Base-by-base conservation (phyloP, 2,113 vertebrate genomes). In the Otolemur garnettii region DNA sequence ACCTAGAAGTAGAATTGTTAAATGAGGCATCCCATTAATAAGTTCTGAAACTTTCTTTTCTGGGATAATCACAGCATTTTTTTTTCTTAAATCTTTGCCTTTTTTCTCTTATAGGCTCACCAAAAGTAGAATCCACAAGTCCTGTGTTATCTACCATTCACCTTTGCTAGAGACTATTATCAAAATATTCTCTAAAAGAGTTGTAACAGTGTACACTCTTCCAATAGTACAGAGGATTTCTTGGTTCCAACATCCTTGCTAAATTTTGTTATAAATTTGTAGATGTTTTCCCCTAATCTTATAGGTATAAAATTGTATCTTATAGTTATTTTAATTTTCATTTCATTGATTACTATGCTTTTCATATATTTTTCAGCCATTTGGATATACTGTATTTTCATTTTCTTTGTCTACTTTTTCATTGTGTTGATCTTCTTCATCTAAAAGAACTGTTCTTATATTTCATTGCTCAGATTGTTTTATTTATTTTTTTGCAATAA, bases 251-350 rank as follows among this genome's bases (percentile, higher is more conserved):
- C 4, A 84, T 94, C 24, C 45, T 79, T 62, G 13, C n/a, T 92
- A 64, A 79, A 84, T 72, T 83, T 75, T 85, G 28, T 69, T 87
- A 42, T 83, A 0, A 21, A 10, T 62, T 50, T 77, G 38, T 80
- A 28, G 26, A 9, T 75, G 74, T 45, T 19, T 18, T 5, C 5
- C 19, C 3, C 24, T 10, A 38, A 3, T 30, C 24, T 87, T 71
- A 57, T 26, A 1, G 21, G 7, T 83, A 12, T 3, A 83, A 78
- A 72, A 72, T 91, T 64, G 4, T 62, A 45, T 78, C 33, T 91
- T 94, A 30, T 17, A 57, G 24, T 75, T 79, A 57, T 35, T 92
- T 96, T 87, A 78, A n/a, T 87, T 87, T 87, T 71, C 10, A 26
- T 87, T 45, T 55, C 9, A 78, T 88, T 11, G 0, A 8, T 26